These are phyloP conservation scores for Charina bottae DNA, from an alignment of 2,113 vertebrate species.

Conservation along the genomic window DNA sequence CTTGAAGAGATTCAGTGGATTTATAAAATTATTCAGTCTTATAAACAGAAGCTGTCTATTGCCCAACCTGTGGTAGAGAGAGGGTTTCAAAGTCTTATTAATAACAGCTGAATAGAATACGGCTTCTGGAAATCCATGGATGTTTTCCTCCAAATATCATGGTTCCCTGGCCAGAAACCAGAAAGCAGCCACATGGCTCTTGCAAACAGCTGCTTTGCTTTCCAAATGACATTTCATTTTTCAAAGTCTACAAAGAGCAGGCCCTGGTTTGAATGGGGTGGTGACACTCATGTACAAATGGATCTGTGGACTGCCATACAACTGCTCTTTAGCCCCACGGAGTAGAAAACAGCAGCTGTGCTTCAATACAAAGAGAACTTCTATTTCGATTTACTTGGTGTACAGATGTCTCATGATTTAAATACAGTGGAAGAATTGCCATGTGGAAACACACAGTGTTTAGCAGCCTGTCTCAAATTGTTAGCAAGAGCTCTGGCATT, in stretches of 20 bases:
- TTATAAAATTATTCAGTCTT: conserved; percentile 3
- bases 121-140: not conserved
- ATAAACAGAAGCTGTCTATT: not conserved
- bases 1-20: not conserved
- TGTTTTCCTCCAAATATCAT: not conserved
- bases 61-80: not conserved
- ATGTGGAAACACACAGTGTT: conserved; percentile 3
- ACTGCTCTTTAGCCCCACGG: not conserved
- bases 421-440: conserved; percentile 17
- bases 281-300: not conserved
- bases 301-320: not conserved
- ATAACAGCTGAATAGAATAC: not conserved
- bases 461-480: conserved; percentile 4
- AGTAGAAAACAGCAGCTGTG: conserved; percentile 15
- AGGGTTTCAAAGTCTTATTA: not conserved
- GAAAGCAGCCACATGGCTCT: not conserved
- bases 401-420: conserved; percentile 39
- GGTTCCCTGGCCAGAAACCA: not conserved
- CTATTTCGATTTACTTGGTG: conserved; percentile 29
- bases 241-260: not conserved
- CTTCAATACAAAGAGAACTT: conserved; percentile 13
- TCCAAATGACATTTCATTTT: not conserved
- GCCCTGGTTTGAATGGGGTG: not conserved
- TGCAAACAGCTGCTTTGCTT: not conserved
- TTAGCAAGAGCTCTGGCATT: conserved; percentile 16